Percentiles rank a stretch among this genome's conserved stretches.
These are phyloP conservation scores for Xyrichtys novacula DNA, from an alignment of 2,797 vertebrate species.

Conservation along the genomic window DNA sequence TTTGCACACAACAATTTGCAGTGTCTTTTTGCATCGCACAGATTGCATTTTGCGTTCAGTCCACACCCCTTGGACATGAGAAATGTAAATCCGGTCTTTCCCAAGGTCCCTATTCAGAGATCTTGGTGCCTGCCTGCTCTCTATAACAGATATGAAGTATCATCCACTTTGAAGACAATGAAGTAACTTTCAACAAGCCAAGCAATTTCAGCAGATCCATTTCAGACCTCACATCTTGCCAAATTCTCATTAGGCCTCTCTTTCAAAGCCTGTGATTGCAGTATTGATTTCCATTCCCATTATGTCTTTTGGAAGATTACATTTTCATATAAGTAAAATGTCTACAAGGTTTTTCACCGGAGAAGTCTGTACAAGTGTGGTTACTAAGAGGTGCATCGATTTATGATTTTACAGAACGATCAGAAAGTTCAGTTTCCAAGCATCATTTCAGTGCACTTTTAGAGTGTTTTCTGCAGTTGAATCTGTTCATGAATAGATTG, in stretches of 20 bases:
- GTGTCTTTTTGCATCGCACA: not conserved
- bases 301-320: conserved; percentile 75
- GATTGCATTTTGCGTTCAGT: conserved; percentile 6
- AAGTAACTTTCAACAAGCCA: conserved; percentile 43
- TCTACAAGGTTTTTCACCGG: conserved; percentile 24
- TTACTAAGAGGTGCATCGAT: conserved; percentile 1
- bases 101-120: conserved; percentile 26
- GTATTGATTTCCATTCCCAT: conserved; percentile 76
- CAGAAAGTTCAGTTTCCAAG: conserved; percentile 1
- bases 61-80: not conserved
- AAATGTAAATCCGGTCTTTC: conserved; percentile 25
- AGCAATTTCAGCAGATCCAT: conserved; percentile 75
- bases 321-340: conserved; percentile 80
- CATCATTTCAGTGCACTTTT: conserved; percentile 7
- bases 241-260: conserved; percentile 69
- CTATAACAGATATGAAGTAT: conserved; percentile 35
- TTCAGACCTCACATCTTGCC: conserved; percentile 63
- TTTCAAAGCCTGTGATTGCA: conserved; percentile 69
- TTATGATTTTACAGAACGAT: conserved; percentile 25
- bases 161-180: conserved; percentile 34
- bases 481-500: conserved; percentile 2
- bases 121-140: not conserved
- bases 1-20: conserved; percentile 4
- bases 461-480: conserved; percentile 16
- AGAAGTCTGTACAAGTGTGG: not conserved